Evolutionary conservation across 2,113 vertebrate genomes (phyloP), one percentile per base, ranked within the genome.

Genomic region (Toxotes chatareus): DNA sequence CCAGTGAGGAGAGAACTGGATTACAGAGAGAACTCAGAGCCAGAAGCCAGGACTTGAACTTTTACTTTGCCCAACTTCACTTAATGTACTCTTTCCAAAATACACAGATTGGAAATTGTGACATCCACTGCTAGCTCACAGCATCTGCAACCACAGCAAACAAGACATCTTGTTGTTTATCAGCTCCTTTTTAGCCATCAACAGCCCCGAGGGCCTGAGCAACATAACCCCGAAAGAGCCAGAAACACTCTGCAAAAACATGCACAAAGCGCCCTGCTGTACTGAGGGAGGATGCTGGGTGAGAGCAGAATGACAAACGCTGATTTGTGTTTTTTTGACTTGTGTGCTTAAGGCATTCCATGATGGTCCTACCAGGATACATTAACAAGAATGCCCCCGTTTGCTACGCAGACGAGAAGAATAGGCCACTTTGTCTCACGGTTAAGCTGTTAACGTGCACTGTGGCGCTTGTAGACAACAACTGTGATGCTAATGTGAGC

Each of bases 391-490:
- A 86, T 86, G 84, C 73, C 76, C 71, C 76, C 74, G 34, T 91
- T 89, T 63, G 82, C 86, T 64, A 71, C 23, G 73, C 40, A 34
- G 78, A 49, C 74, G 23, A 57, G 76, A 91, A 93, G 88, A 93
- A 93, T 82, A 60, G 87, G 66, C 34, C 80, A 83, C 90, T 92
- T 87, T 93, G 94, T 92, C 85, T 83, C 60, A 61, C 69, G 40
- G 85, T 74, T 84, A 89, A 89, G 77, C 83, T 65, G 83, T 83
- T 88, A 88, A 90, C 55, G n/a, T 85, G 82, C 77, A 88, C 67
- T 36, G 68, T 71, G 65, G 63, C 70, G 68, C 73, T 74, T 16
- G 65, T 70, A 87, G 81, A 80, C 82, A 67, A 69, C 70, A 89
- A 89, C 76, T 88, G 85, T 83, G 82, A 86, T 84, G 81, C 63